Base-by-base conservation (phyloP, 2,113 vertebrate genomes). In the Abramis brama region DNA sequence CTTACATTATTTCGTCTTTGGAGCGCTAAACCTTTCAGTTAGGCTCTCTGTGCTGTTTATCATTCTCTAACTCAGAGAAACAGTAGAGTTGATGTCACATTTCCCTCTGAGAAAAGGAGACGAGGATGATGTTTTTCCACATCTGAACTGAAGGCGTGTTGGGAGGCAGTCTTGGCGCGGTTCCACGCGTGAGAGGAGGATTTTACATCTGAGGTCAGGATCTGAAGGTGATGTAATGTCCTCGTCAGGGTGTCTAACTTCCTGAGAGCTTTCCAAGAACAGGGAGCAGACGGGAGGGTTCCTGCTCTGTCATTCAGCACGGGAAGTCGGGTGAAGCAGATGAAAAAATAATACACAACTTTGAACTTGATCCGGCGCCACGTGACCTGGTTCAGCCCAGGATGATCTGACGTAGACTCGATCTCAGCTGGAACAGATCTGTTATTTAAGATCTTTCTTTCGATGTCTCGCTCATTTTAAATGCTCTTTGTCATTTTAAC, bases 191-290 rank as follows among this genome's bases (percentile, higher is more conserved):
- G 79, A 89, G 89, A 68, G 30, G 88, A 83, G 89, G 90, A 92
- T 92, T 92, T 90, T 91, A 88, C 89, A 88, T 85, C 82, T 91
- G 91, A 92, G 92, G 91, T 94, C 93, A 91, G 33, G 66, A 89
- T 50, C 39, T 84, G 87, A 86, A 62, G 83, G 87, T 95, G 94
- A 94, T 91, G 94, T 93, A 92, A 95, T 92, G 91, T 84, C 85
- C 89, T 90, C 87, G 88, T 90, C 90, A 84, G 88, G 90, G 92
- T 90, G 88, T 91, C 88, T 6, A 81, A 82, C 86, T 93, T 94
- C 91, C 93, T 92, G 92, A 92, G 91, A 68, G 52, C 85, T 88
- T 86, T 91, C 87, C 87, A 87, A 89, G 91, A 91, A 91, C 86
- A 21, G 52, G 78, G 62, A 45, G 85, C 84, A 87, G 52, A 36